Conservation (phyloP, 2,888 invertebrate species). For the Schizotus pectinicornis region DNA sequence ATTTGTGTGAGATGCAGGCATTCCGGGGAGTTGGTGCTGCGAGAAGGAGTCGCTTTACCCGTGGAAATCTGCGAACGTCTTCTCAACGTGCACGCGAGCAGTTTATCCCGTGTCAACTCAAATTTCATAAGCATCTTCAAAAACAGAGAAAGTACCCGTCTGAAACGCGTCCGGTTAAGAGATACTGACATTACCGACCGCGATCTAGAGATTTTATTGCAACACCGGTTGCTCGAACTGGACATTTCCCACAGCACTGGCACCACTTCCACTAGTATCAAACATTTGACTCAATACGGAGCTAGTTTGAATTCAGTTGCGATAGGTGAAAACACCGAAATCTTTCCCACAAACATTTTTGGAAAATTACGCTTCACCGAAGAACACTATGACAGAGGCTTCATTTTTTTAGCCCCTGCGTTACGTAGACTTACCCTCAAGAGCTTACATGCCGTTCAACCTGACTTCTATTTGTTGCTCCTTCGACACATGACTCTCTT, state of each 20-base stretch:
- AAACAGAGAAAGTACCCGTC: constrained; percentile 69
- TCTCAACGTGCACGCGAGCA: constrained; percentile 64
- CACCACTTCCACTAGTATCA: constrained; percentile 69
- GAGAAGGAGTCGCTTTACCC: constrained; percentile 69
- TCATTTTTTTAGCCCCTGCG: constrained; percentile 66
- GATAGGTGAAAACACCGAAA: constrained; percentile 71
- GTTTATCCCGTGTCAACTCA: constrained; percentile 62
- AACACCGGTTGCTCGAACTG: constrained; percentile 76
- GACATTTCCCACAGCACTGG: constrained; percentile 77
- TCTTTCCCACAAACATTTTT: constrained; percentile 59
- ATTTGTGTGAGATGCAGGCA: constrained; percentile 60
- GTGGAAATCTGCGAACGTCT: constrained; percentile 76
- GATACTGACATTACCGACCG: constrained; percentile 75
- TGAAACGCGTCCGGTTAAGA: constrained; percentile 72
- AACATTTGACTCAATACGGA: constrained; percentile 72
- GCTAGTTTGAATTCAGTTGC: constrained; percentile 73
- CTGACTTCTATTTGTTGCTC: constrained; percentile 62
- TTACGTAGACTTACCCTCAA: constrained; percentile 66
- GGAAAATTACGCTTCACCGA: constrained; percentile 39
- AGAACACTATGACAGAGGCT: constrained; percentile 57
- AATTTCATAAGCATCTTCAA: constrained; percentile 74
- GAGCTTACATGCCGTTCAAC: constrained; percentile 60
- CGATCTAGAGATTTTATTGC: constrained; percentile 72
- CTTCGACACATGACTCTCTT: constrained; percentile 67
- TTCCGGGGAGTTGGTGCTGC: constrained; percentile 60